Conservation (phyloP, 2,888 invertebrate genomes). For the Nemotelus nigrinus region DNA sequence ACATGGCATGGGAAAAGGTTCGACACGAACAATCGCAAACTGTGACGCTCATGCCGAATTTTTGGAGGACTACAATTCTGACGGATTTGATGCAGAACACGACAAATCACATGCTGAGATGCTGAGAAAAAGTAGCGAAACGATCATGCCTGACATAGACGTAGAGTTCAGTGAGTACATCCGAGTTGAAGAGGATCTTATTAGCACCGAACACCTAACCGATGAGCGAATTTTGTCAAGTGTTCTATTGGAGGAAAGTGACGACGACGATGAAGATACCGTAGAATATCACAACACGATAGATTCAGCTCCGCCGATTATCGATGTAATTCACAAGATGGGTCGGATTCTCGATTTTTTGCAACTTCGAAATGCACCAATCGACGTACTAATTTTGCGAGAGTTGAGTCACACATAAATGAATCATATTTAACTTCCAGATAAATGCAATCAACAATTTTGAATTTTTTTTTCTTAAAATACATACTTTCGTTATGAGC, state of each 20-base stretch:
- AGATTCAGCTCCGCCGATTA: constrained; percentile 13
- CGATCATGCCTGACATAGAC: constrained; percentile 10
- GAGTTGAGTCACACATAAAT: constrained; percentile 13
- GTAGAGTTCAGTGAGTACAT: constrained; percentile 8
- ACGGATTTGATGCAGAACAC: no score
- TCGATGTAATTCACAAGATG: constrained; percentile 6
- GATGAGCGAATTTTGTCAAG: constrained; percentile 1
- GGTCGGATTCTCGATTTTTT: constrained; percentile 1
- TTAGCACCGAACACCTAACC: constrained; percentile 15
- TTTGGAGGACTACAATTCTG: no score
- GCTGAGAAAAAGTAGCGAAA: constrained; percentile 4
- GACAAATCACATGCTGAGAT: neutral
- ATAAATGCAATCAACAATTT: neutral
- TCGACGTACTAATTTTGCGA: neutral
- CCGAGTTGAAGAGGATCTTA: constrained; percentile 6
- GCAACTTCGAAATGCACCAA: constrained; percentile 12
- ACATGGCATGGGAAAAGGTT: no score
- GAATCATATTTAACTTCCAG: neutral
- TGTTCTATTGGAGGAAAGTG: constrained; percentile 8
- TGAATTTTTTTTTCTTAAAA: constrained; percentile 1
- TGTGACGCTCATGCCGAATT: no score
- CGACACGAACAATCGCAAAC: no score
- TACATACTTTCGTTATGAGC: neutral
- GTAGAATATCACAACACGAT: constrained; percentile 9
- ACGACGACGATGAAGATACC: constrained; percentile 8